Conservation (phyloP, 2,888 invertebrate species). For the Cephus spinipes region DNA sequence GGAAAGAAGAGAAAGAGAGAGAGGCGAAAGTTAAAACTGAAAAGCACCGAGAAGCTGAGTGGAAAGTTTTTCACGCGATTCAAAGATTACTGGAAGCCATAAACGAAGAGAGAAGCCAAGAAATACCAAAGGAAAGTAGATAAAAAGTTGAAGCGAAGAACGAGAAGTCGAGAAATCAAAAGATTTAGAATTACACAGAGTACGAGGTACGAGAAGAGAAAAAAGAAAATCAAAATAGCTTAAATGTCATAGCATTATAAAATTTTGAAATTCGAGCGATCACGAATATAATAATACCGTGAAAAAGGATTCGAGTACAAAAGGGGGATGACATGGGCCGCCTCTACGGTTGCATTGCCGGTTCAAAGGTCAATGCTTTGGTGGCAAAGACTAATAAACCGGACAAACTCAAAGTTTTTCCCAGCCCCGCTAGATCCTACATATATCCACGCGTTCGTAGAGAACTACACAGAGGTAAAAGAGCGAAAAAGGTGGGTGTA, state of each 20-base stretch:
- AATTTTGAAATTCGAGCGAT: neutral
- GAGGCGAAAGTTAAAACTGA: neutral
- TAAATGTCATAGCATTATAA: too few relatives aligned
- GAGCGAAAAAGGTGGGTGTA: too few relatives aligned
- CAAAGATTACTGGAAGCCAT: neutral
- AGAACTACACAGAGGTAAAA: too few relatives aligned
- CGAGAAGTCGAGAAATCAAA: neutral
- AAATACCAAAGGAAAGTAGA: neutral
- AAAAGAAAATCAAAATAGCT: neutral
- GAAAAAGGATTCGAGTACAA: neutral
- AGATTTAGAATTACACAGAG: neutral
- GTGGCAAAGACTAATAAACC: neutral
- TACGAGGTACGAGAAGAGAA: neutral
- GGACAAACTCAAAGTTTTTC: neutral
- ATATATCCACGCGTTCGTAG: too few relatives aligned
- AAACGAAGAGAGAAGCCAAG: neutral
- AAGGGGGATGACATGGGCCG: neutral
- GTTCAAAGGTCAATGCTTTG: neutral
- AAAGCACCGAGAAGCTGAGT: neutral
- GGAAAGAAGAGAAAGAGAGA: neutral
- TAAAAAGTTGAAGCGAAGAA: neutral
- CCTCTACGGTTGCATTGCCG: neutral
- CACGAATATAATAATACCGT: neutral
- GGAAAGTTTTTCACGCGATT: neutral
- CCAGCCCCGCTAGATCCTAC: neutral